Percentiles rank a stretch among this genome's conserved stretches.
These are phyloP conservation scores for Papilio elwesi DNA, from an alignment of 2,888 invertebrate genomes.

Conservation along the genomic window DNA sequence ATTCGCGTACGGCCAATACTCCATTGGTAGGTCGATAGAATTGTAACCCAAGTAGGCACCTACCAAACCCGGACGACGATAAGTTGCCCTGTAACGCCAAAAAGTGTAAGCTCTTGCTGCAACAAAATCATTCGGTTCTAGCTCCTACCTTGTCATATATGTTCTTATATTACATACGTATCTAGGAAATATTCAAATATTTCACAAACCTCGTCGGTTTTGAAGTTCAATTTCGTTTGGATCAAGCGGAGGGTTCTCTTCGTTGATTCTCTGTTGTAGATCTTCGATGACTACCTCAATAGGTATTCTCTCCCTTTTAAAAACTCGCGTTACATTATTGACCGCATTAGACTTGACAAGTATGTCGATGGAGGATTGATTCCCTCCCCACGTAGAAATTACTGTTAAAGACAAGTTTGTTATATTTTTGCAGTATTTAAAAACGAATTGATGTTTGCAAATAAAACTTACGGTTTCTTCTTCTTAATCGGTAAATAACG, in stretches of 20 bases:
- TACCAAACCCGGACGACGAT: slow-evolving; percentile 71
- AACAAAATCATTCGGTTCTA: slow-evolving; percentile 70
- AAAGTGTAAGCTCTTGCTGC: slow-evolving; percentile 84
- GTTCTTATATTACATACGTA: slow-evolving; percentile 25
- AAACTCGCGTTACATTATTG: slow-evolving; percentile 84
- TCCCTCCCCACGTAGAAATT: slow-evolving; percentile 87
- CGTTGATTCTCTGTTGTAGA: slow-evolving; percentile 90
- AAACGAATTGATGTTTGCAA: not conserved
- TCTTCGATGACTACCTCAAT: slow-evolving; percentile 90
- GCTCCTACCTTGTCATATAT: slow-evolving; percentile 28
- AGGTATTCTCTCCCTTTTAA: slow-evolving; percentile 86
- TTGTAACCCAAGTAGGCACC: slow-evolving; percentile 82
- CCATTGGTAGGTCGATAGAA: slow-evolving; percentile 82
- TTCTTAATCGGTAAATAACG: slow-evolving; percentile 62
- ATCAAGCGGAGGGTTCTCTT: slow-evolving; percentile 89
- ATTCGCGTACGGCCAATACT: slow-evolving; percentile 85
- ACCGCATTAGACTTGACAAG: slow-evolving; percentile 88
- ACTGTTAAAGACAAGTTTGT: slow-evolving; percentile 67
- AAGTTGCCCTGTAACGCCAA: slow-evolving; percentile 83
- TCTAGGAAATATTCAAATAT: not conserved
- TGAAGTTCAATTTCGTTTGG: slow-evolving; percentile 87
- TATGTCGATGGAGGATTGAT: slow-evolving; percentile 86
- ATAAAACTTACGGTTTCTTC: slow-evolving; percentile 68
- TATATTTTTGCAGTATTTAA: not conserved
- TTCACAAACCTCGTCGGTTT: slow-evolving; percentile 86